Evolutionary conservation across 2,888 invertebrate genomes (phyloP).

Genomic region (Ephialtes manifestator): DNA sequence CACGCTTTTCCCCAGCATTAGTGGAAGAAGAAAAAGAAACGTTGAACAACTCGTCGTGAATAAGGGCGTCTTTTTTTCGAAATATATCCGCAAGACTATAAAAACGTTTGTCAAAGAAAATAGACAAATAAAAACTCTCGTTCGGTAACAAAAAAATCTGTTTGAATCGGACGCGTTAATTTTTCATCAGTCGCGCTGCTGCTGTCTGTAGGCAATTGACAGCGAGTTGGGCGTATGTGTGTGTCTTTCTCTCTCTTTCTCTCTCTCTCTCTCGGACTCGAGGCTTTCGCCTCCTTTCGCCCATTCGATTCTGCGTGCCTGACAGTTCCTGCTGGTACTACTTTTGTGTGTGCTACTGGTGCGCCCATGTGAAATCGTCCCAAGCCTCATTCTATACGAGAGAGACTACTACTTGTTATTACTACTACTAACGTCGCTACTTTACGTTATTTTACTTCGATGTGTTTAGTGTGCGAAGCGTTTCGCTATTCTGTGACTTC

Average conservation of each 20-base stretch:
- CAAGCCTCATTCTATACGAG: not conserved
- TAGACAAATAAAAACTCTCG: too few relatives aligned
- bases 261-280: not conserved
- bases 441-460: not conserved
- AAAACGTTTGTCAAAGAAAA: too few relatives aligned
- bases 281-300: slow-evolving; percentile 26
- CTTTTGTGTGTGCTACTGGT: slow-evolving; percentile 21
- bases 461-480: not conserved
- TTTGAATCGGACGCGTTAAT: not conserved
- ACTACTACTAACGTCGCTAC: not conserved
- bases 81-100: not conserved
- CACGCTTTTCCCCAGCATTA: slow-evolving; percentile 52
- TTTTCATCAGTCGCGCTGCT: not conserved
- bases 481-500: not conserved
- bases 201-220: slow-evolving; percentile 57
- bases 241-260: slow-evolving; percentile 42
- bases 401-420: not conserved
- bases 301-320: slow-evolving; percentile 42
- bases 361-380: slow-evolving; percentile 66
- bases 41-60: slow-evolving; percentile 16
- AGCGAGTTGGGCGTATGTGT: slow-evolving; percentile 69
- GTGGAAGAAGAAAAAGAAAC: slow-evolving; percentile 37
- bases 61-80: not conserved
- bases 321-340: slow-evolving; percentile 19
- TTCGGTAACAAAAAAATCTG: not conserved